Conservation (phyloP, 2,113 vertebrate genomes). For the Alexandromys fortis region DNA sequence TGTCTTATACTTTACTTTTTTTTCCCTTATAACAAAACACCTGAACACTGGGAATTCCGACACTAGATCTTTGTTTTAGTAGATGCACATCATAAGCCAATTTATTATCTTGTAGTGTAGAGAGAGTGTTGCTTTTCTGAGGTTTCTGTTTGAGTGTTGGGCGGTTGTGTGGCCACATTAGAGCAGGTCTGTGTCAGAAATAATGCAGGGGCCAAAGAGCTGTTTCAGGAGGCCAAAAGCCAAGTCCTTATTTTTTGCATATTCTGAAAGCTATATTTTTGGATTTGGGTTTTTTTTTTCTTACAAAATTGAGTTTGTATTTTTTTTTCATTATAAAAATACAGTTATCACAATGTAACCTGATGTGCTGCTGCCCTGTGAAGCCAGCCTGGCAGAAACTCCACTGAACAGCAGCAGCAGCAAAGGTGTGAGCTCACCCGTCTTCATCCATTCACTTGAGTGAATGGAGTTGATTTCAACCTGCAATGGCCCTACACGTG, state of each 20-base stretch:
- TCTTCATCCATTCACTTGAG: constrained; percentile 67
- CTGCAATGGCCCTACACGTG: constrained; percentile 40
- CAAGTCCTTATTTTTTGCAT: constrained; percentile 42
- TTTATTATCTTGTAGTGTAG: not conserved
- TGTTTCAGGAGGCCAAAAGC: not conserved
- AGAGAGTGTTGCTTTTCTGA: not conserved
- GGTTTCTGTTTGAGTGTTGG: not conserved
- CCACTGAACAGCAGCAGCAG: constrained; percentile 82
- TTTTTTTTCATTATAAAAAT: constrained; percentile 77
- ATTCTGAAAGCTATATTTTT: constrained; percentile 62
- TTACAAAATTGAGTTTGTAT: constrained; percentile 79
- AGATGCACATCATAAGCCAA: not conserved
- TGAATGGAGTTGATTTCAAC: constrained; percentile 68
- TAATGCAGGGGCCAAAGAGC: not conserved
- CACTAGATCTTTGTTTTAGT: not conserved
- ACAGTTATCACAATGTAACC: constrained; percentile 80
- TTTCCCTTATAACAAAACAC: not conserved
- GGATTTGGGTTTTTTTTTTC: constrained; percentile 26
- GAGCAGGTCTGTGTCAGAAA: not conserved
- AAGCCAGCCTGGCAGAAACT: constrained; percentile 81
- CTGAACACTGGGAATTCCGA: not conserved
- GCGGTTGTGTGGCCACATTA: not conserved
- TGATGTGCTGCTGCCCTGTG: constrained; percentile 79
- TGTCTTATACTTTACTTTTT: not conserved
- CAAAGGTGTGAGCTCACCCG: constrained; percentile 79